Evolutionary conservation across 2,888 invertebrate species (phyloP), one percentile per base, ranked within the genome.

Genomic region (Portevinia maculata): DNA sequence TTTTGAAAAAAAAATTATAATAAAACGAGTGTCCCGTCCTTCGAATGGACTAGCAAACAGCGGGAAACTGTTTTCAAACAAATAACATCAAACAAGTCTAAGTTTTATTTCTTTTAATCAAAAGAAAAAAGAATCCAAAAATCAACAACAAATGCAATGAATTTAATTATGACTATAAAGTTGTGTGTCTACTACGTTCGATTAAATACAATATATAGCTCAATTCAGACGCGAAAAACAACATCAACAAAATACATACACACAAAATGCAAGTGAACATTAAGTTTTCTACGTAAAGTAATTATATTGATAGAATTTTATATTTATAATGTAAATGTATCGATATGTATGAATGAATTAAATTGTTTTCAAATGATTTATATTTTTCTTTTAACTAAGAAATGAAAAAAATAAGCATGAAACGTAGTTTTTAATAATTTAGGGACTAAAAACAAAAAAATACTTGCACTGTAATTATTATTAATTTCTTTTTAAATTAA

Each of bases 271-370:
- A 81, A 81, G 64, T 76, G 70, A 71, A 81, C 64, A 76, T 81
- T 76, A 76, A 81, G 81, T 81, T 81, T 76, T 81, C 76, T 81
- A 81, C 70, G 59, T 81, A 76, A 81, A 71, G 67, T 81, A 81
- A 81, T 60, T 67, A 79, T 75, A 75, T 73, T 79, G 69, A 81
- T 81, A 81, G 81, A 76, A 76, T 81, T 81, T 81, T 81, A 81
- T 81, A 81, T 81, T 81, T 81, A 81, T 71, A n/a, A 81, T 76
- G 76, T 81, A 81, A 81, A 76, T 81, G 81, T 81, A 81, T 65
- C 75, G 81, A 70, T 74, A 74, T 70, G 81, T 76, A 81, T 81
- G 75, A 81, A 76, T 81, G 81, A 81, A 71, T 81, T 76, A 75
- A 71, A 55, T 62, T 67, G 46, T 52, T 60, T 48, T 50, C 24